Percentiles rank a stretch among this genome's conserved stretches.
phyloP scores from a whole-genome alignment of 2,113 vertebrate genomes.

The Pterophyllum scalare region DNA sequence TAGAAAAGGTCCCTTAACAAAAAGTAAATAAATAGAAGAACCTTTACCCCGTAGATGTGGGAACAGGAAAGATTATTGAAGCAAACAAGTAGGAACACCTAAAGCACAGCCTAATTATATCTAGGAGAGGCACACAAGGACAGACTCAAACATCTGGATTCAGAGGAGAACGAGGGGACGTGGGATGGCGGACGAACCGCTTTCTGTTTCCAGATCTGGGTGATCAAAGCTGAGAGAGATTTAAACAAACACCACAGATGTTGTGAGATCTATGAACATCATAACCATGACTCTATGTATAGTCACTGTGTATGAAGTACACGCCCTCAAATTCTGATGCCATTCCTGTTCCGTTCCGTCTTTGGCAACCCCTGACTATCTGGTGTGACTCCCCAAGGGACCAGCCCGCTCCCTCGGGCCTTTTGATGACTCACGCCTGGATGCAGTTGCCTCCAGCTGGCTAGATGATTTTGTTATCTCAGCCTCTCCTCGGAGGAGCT shows the following conservation, averaged over 20 bases:
- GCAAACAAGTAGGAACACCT: too few species aligned
- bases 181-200: background rate
- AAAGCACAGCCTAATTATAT: background rate
- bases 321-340: constrained; percentile 17
- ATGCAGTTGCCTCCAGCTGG: constrained; percentile 26
- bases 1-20: too few species aligned
- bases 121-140: background rate
- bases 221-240: background rate
- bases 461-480: constrained; percentile 30
- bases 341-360: background rate
- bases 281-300: background rate
- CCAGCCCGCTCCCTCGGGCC: constrained; percentile 17
- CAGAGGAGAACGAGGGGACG: background rate
- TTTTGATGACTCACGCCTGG: constrained; percentile 46
- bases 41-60: too few species aligned
- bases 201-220: background rate
- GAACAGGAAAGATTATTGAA: too few species aligned
- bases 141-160: background rate
- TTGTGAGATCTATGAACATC: constrained; percentile 5
- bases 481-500: constrained; percentile 16
- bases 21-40: too few species aligned
- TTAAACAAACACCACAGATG: background rate
- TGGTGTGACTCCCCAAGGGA: constrained; percentile 27
- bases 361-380: constrained; percentile 16
- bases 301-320: constrained; percentile 21